Evolutionary conservation across 2,888 invertebrate species (phyloP).

Genomic region (Electrophaes corylata): DNA sequence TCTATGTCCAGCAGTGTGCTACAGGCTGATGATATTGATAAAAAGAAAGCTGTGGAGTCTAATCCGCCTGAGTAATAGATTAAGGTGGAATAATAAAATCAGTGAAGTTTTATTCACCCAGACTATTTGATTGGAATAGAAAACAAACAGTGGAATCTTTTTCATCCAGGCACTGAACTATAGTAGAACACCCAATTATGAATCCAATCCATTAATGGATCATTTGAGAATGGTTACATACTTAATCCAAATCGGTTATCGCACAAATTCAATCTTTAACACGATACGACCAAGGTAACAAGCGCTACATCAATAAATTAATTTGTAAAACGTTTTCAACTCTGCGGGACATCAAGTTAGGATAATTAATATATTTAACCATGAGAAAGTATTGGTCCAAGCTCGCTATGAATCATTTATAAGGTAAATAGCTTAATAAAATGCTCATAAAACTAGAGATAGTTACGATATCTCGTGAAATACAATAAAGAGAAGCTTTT

Average conservation of each 20-base stretch:
- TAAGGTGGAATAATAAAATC: too few relatives aligned
- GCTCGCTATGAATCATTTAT: conserved; percentile 13
- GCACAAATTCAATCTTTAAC: neutral
- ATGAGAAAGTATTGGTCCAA: conserved; percentile 30
- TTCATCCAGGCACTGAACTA: too few relatives aligned
- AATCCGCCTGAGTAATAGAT: too few relatives aligned
- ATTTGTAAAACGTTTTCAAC: conserved; percentile 38
- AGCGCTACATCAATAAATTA: conserved; percentile 39
- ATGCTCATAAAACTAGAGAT: neutral
- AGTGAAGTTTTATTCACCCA: too few relatives aligned
- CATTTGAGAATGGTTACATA: neutral
- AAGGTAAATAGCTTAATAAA: neutral
- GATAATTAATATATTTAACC: conserved; percentile 34
- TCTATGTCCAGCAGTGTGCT: neutral
- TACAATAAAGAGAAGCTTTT: too few relatives aligned
- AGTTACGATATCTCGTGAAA: neutral
- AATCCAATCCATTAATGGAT: too few relatives aligned
- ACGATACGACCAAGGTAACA: conserved; percentile 34
- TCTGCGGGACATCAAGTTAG: conserved; percentile 33
- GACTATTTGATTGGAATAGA: too few relatives aligned
- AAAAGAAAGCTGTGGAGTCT: too few relatives aligned
- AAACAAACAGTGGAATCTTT: too few relatives aligned
- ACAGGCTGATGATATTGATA: neutral
- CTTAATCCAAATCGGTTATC: neutral
- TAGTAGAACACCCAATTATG: too few relatives aligned